phyloP scores from a whole-genome alignment of 2,113 vertebrate genomes.

The Furnarius figulus region DNA sequence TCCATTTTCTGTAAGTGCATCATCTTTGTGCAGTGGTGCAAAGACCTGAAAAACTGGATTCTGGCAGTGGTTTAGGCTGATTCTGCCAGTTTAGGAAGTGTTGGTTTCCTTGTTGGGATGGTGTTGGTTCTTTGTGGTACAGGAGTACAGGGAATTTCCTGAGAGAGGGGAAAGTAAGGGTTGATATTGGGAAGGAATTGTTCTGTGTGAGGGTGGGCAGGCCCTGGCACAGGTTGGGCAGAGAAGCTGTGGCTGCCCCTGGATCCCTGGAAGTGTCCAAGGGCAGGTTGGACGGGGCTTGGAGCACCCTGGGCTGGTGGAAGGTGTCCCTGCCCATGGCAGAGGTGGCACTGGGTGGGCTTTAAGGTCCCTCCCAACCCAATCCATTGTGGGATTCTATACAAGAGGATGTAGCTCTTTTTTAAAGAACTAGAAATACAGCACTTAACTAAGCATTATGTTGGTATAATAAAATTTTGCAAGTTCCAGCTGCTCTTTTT shows the following conservation, averaged over 20 bases:
- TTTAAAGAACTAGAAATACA: background rate
- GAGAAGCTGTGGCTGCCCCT: background rate
- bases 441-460: background rate
- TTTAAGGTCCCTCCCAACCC: background rate
- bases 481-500: background rate
- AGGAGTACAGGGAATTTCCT: background rate
- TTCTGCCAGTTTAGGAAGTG: background rate
- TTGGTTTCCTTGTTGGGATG: background rate
- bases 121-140: background rate
- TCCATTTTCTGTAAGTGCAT: background rate
- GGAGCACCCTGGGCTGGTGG: background rate
- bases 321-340: background rate
- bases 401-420: background rate
- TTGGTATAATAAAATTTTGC: background rate
- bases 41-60: background rate
- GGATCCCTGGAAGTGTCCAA: background rate
- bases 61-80: background rate
- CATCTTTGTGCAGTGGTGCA: background rate
- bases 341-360: background rate
- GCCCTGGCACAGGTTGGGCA: background rate
- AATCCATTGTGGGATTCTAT: background rate
- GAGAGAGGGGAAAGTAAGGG: background rate
- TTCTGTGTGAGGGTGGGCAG: background rate
- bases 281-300: background rate
- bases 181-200: background rate